These are phyloP conservation scores for Chelonoidis abingdonii DNA, from an alignment of 2,113 vertebrate genomes.

Conservation along the genomic window DNA sequence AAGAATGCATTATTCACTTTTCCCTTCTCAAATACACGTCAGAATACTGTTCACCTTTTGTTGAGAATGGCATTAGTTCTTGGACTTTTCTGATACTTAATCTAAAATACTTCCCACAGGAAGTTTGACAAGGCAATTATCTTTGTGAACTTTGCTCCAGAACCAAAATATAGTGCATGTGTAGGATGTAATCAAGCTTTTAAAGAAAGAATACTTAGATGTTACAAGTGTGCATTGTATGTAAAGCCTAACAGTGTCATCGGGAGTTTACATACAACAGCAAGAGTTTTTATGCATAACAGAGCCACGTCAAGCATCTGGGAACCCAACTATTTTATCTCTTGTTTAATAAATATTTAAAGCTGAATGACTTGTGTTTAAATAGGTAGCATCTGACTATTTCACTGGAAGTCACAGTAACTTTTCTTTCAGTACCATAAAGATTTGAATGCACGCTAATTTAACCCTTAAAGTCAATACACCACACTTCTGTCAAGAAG, in stretches of 20 bases:
- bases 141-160: conserved; percentile 36
- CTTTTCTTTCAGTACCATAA: conserved; percentile 65
- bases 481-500: conserved; percentile 68
- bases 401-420: conserved; percentile 68
- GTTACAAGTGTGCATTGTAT: conserved; percentile 32
- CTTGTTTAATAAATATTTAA: conserved; percentile 67
- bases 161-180: conserved; percentile 38
- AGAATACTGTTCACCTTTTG: conserved; percentile 57
- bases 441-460: conserved; percentile 58
- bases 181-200: conserved; percentile 6
- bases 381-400: conserved; percentile 68
- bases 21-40: conserved; percentile 4
- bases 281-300: conserved; percentile 47
- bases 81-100: not conserved
- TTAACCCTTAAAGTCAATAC: conserved; percentile 58
- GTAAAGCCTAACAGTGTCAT: conserved; percentile 46
- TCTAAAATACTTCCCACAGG: not conserved
- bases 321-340: conserved; percentile 48
- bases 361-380: conserved; percentile 55
- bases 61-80: conserved; percentile 61
- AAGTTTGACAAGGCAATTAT: not conserved
- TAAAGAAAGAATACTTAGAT: conserved; percentile 32
- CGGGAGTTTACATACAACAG: conserved; percentile 51
- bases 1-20: not conserved
- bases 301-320: conserved; percentile 38